These are phyloP conservation scores for Trogon surrucura DNA, from an alignment of 2,113 vertebrate genomes.

Conservation along the genomic window DNA sequence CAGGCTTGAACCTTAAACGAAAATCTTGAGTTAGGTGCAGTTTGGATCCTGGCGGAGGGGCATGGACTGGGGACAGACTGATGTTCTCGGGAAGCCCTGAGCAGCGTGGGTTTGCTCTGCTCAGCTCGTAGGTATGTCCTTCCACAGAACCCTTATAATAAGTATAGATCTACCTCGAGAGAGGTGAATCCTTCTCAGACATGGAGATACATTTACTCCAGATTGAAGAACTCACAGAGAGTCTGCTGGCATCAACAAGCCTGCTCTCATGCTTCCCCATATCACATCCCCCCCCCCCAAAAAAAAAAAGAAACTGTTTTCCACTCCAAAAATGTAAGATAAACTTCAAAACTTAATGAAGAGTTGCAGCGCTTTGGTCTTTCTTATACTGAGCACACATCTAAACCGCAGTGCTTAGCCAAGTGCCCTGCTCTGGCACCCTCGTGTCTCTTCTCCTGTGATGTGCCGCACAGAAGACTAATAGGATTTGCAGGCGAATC, in stretches of 20 bases:
- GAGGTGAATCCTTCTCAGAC: not conserved
- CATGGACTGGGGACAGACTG: not conserved
- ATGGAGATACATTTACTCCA: not conserved
- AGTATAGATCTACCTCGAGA: not conserved
- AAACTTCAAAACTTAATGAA: not conserved
- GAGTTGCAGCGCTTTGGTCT: not conserved
- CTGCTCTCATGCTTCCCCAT: not conserved
- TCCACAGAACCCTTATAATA: not conserved
- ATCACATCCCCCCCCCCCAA: no score
- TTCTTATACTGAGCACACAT: not conserved
- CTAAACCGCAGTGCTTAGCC: not conserved
- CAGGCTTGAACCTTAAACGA: not conserved
- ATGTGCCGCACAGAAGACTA: not conserved
- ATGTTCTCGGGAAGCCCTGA: accelerated
- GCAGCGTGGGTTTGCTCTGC: accelerated
- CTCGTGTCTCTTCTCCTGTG: not conserved
- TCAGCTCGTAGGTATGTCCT: not conserved
- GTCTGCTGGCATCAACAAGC: not conserved
- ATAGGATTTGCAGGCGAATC: constrained; percentile 41
- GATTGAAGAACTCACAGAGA: not conserved
- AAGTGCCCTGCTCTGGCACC: constrained; percentile 1
- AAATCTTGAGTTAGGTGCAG: not conserved
- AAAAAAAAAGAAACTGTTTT: not conserved
- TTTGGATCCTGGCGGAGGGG: not conserved
- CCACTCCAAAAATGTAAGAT: not conserved